These are phyloP conservation scores for Sussaba pulchella DNA, from an alignment of 2,888 invertebrate species.

Conservation along the genomic window DNA sequence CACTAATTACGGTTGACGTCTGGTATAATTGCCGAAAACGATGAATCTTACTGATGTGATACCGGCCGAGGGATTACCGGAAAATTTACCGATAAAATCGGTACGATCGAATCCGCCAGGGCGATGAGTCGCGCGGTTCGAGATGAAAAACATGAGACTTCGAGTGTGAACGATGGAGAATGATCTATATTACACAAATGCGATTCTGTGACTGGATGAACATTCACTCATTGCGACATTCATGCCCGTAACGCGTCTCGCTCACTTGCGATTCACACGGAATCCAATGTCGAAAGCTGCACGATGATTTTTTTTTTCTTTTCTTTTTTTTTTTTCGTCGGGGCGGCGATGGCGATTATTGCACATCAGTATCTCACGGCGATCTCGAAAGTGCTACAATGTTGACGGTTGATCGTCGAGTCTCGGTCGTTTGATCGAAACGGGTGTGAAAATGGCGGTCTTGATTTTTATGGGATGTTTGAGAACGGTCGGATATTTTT, in stretches of 20 bases:
- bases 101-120: no score
- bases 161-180: neutral
- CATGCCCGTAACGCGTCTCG: slow-evolving; percentile 1
- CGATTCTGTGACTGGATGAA: slow-evolving; percentile 7
- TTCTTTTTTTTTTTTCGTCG: neutral
- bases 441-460: no score
- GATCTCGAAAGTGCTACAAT: slow-evolving; percentile 12
- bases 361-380: neutral
- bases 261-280: slow-evolving; percentile 2
- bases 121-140: no score
- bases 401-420: neutral
- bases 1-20: no score
- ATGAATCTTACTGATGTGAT: no score
- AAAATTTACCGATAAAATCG: no score
- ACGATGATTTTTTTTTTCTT: slow-evolving; percentile 28
- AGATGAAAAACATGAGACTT: slow-evolving; percentile 8
- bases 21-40: no score
- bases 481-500: no score
- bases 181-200: neutral
- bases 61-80: no score
- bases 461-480: no score
- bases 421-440: neutral
- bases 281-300: slow-evolving; percentile 22
- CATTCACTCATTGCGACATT: slow-evolving; percentile 6
- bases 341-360: neutral